Evolutionary conservation across 64 coral and sea anemone genomes (phyloP).

Genomic region (Montipora sp.): DNA sequence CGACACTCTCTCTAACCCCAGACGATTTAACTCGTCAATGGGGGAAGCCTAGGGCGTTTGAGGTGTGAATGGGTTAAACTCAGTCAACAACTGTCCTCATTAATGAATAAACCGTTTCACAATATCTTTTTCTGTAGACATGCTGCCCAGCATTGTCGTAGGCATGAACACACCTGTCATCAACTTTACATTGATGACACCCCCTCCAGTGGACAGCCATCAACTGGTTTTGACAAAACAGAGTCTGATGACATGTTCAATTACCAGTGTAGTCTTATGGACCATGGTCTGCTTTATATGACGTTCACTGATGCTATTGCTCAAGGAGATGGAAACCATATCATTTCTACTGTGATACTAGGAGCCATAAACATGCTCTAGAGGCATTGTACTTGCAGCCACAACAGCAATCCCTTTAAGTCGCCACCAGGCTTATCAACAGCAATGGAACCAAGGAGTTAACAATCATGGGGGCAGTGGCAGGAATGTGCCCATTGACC

Average conservation of each 20-base stretch:
- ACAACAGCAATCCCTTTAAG: conserved; percentile 26
- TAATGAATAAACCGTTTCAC: not conserved
- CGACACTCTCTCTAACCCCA: too few species aligned
- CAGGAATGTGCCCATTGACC: conserved; percentile 61
- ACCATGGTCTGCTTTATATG: conserved; percentile 35
- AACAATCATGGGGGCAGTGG: conserved; percentile 10
- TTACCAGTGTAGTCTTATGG: conserved; percentile 41
- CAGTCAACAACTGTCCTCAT: not conserved
- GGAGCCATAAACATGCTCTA: conserved; percentile 65
- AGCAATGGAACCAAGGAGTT: conserved; percentile 49
- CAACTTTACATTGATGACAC: not conserved
- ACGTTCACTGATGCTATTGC: conserved; percentile 58
- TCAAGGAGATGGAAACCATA: conserved; percentile 62
- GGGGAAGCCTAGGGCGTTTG: too few species aligned
- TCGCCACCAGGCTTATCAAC: conserved; percentile 44
- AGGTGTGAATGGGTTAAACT: not conserved
- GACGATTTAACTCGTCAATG: too few species aligned
- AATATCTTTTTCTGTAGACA: not conserved
- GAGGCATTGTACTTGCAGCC: conserved; percentile 41
- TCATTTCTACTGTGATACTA: conserved; percentile 35
- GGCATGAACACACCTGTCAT: conserved; percentile 29
- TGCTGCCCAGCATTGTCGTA: conserved; percentile 22
- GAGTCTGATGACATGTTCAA: conserved; percentile 58
- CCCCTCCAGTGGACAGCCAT: not conserved
- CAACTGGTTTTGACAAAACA: not conserved